Percentiles rank a stretch among this genome's conserved stretches.
phyloP scores from a whole-genome alignment of 2,888 invertebrate species.

The Chrysolina americana region DNA sequence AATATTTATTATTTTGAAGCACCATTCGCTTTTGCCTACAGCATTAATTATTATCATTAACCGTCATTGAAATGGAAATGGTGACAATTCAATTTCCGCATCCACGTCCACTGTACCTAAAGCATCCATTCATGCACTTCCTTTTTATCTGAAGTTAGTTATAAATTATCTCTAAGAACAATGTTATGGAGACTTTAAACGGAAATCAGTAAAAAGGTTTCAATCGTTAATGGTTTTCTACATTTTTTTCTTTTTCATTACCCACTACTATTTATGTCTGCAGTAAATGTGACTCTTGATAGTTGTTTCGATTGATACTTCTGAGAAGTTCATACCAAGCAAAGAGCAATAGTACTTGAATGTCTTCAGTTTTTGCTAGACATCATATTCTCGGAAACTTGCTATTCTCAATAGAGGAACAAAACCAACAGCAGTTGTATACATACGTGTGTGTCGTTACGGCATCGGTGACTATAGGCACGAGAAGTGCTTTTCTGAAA shows the following conservation, averaged over 20 bases:
- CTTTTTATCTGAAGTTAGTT: not conserved
- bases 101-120: too few species aligned
- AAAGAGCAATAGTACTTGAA: not conserved
- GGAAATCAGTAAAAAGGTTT: not conserved
- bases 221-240: not conserved
- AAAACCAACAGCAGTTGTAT: not conserved
- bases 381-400: not conserved
- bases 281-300: constrained; percentile 16
- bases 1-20: too few species aligned
- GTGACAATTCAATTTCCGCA: too few species aligned
- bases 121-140: not conserved
- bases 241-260: constrained; percentile 1
- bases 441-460: not conserved
- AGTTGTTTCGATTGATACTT: constrained; percentile 14
- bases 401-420: not conserved
- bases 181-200: not conserved
- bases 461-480: not conserved
- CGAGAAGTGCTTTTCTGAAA: not conserved
- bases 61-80: too few species aligned
- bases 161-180: not conserved
- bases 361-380: not conserved
- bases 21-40: too few species aligned
- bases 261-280: constrained; percentile 8
- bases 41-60: too few species aligned
- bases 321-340: not conserved